These are phyloP conservation scores for Nephrocerus scutellatus DNA, from an alignment of 2,888 invertebrate genomes.

Conservation along the genomic window DNA sequence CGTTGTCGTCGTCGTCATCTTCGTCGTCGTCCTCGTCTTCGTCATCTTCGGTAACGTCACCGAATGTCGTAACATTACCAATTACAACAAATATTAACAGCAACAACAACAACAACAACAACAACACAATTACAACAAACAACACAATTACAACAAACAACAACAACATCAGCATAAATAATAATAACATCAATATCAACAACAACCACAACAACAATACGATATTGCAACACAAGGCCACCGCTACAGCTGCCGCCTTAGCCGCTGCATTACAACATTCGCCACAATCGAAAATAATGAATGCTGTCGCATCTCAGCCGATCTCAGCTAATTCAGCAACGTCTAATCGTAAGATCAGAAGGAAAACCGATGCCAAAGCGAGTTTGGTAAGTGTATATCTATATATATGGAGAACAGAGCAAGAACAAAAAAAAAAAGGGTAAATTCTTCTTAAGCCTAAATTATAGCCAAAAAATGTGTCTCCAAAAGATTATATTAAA, in stretches of 20 bases:
- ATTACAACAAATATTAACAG: conserved; percentile 28
- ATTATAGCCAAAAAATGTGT: too few relatives aligned
- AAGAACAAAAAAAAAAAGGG: too few relatives aligned
- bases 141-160: conserved; percentile 22
- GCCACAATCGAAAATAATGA: conserved; percentile 45
- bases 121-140: conserved; percentile 21
- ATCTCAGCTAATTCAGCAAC: conserved; percentile 50
- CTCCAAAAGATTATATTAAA: too few relatives aligned
- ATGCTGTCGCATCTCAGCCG: conserved; percentile 48
- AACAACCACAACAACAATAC: conserved; percentile 25
- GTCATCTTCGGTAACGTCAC: conserved; percentile 22
- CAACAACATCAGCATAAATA: conserved; percentile 23
- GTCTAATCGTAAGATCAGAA: conserved; percentile 62
- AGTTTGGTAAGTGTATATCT: conserved; percentile 34
- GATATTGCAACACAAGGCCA: conserved; percentile 31
- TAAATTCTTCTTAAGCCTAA: too few relatives aligned
- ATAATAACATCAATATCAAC: conserved; percentile 21
- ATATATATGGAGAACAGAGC: too few relatives aligned
- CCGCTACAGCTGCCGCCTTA: conserved; percentile 30
- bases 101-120: conserved; percentile 21
- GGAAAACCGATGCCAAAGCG: conserved; percentile 59
- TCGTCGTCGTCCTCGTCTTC: conserved; percentile 23
- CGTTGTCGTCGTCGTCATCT: conserved; percentile 13
- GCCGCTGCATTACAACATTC: conserved; percentile 31
- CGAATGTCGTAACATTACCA: conserved; percentile 39